These are phyloP conservation scores for Drosophila siamana DNA, from an alignment of 2,888 invertebrate genomes.

Conservation along the genomic window DNA sequence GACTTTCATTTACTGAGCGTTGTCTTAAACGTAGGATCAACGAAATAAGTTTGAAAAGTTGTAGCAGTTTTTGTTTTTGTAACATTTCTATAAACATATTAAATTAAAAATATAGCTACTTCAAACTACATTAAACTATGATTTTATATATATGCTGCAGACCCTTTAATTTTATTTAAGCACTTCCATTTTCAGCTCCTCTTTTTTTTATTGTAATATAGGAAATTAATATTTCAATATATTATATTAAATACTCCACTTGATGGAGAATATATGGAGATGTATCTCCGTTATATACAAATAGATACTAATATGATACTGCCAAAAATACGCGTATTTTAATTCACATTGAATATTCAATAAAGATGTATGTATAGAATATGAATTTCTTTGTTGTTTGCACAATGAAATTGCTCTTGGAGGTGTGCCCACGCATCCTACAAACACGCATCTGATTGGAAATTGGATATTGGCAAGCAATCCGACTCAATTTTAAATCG, in stretches of 20 bases:
- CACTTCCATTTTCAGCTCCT: too few species aligned
- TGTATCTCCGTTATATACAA: background rate
- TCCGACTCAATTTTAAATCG: slow-evolving; percentile 32
- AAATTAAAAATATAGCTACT: too few species aligned
- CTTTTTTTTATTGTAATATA: too few species aligned
- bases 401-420: slow-evolving; percentile 18
- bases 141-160: too few species aligned
- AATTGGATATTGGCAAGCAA: slow-evolving; percentile 23
- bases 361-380: slow-evolving; percentile 1
- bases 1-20: background rate
- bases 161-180: too few species aligned
- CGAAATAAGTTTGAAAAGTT: too few species aligned
- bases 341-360: background rate
- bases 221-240: too few species aligned
- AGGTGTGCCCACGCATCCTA: slow-evolving; percentile 2
- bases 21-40: too few species aligned
- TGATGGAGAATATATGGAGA: background rate
- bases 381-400: slow-evolving; percentile 8
- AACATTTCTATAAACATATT: too few species aligned
- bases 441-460: slow-evolving; percentile 11
- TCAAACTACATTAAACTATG: too few species aligned
- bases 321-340: background rate
- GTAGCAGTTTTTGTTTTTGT: too few species aligned
- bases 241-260: too few species aligned
- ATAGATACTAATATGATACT: background rate